Conservation (phyloP, 35 echinoderm and acorn worm species). For the Ophioderma brevispina region DNA sequence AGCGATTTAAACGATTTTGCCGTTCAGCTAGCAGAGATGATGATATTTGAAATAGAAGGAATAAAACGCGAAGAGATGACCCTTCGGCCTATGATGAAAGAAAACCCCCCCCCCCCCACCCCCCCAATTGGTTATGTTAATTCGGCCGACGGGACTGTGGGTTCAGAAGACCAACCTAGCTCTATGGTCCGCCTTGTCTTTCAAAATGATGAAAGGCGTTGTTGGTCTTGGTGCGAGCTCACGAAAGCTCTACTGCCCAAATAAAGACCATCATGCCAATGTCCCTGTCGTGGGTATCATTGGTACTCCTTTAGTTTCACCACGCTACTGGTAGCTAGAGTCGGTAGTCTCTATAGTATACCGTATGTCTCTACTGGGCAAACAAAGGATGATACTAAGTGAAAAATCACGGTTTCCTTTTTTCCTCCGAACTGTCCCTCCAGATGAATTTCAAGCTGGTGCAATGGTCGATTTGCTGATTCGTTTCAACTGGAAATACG, state of each 20-base stretch:
- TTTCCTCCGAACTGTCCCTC: slow-evolving; percentile 49
- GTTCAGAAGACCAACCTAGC: neutral
- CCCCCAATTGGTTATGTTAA: slow-evolving; percentile 36
- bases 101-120: neutral
- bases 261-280: too few relatives aligned
- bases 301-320: slow-evolving; percentile 9
- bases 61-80: neutral
- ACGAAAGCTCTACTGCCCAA: neutral
- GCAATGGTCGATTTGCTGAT: slow-evolving; percentile 48
- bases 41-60: neutral
- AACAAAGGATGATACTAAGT: slow-evolving; percentile 38
- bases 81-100: too few relatives aligned
- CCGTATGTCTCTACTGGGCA: slow-evolving; percentile 6
- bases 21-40: neutral
- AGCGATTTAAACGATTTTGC: neutral
- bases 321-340: neutral
- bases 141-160: slow-evolving; percentile 20
- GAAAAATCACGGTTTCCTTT: slow-evolving; percentile 28
- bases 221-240: neutral
- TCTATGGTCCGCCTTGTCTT: neutral
- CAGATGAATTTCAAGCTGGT: slow-evolving; percentile 32
- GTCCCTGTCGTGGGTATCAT: slow-evolving; percentile 3
- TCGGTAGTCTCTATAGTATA: neutral
- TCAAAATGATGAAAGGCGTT: neutral
- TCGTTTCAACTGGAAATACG: slow-evolving; percentile 43